Conservation (phyloP, 2,113 vertebrate species). For the Halichoeres trimaculatus region DNA sequence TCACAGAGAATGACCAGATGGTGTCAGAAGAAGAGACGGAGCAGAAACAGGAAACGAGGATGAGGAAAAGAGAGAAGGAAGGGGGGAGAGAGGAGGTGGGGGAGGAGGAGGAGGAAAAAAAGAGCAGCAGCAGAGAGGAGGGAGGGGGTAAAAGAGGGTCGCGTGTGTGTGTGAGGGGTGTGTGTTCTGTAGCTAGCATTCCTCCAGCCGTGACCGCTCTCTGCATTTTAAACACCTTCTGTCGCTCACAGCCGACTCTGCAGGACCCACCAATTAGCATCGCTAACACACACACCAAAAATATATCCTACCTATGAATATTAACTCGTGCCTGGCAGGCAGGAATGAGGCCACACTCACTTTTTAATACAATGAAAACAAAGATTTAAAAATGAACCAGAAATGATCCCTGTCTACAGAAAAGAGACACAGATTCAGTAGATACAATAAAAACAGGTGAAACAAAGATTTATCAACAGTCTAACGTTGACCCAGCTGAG, state of each 20-base stretch:
- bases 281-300: constrained; percentile 24
- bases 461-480: too few species aligned
- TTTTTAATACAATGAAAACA: neutral
- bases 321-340: neutral
- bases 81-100: too few species aligned
- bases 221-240: constrained; percentile 82
- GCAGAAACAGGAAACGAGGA: neutral
- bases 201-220: constrained; percentile 74
- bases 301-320: neutral
- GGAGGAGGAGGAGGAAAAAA: neutral
- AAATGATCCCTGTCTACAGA: neutral
- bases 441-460: too few species aligned
- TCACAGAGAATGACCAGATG: constrained; percentile 82
- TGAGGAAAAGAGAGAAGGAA: neutral
- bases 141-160: neutral
- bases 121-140: neutral
- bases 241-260: constrained; percentile 57
- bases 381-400: neutral
- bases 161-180: neutral
- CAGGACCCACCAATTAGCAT: constrained; percentile 65
- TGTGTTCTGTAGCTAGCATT: constrained; percentile 60
- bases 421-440: neutral
- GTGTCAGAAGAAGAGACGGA: constrained; percentile 35
- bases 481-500: too few species aligned
- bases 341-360: neutral